A percentile compares a stretch with the other conserved stretches of the same genome.
Evolutionary conservation across 2,888 invertebrate genomes (phyloP).

Genomic region (Schrankia costaestrigalis): DNA sequence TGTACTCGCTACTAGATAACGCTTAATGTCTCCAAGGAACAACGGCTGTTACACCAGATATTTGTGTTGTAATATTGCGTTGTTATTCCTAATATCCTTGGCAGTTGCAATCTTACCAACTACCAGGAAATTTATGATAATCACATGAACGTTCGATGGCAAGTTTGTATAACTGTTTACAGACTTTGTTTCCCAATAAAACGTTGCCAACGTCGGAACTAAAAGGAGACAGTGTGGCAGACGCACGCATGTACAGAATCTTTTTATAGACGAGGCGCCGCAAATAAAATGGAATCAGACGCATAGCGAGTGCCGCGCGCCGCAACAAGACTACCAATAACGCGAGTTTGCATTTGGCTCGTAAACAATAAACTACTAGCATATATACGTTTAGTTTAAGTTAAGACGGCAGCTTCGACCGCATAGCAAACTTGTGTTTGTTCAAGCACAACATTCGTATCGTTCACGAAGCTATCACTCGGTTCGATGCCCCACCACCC

Average conservation of each 20-base stretch:
- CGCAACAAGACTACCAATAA: conserved; percentile 14
- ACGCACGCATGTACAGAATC: conserved; percentile 49
- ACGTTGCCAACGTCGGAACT: conserved; percentile 19
- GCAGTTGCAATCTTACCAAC: too few relatives aligned
- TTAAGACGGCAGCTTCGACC: conserved; percentile 21
- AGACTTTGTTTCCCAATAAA: background rate
- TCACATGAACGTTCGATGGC: too few relatives aligned
- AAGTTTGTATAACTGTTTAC: too few relatives aligned
- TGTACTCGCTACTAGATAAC: conserved; percentile 15
- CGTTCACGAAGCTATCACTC: conserved; percentile 50
- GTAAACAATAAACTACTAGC: conserved; percentile 24
- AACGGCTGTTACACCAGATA: conserved; percentile 11
- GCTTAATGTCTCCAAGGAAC: conserved; percentile 17
- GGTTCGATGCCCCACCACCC: conserved; percentile 45
- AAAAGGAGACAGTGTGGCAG: conserved; percentile 59
- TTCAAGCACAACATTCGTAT: conserved; percentile 28
- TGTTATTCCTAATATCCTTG: too few relatives aligned
- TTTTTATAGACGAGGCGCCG: conserved; percentile 65
- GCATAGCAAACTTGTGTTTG: conserved; percentile 34
- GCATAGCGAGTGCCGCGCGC: conserved; percentile 31
- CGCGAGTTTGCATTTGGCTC: conserved; percentile 9
- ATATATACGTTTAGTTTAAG: conserved; percentile 20
- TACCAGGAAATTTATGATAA: too few relatives aligned
- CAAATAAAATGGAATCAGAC: conserved; percentile 63
- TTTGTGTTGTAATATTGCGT: conserved; percentile 3